Evolutionary conservation across 37 sponge, comb jelly and placozoan genomes (phyloP), one percentile per base, ranked within the genome.

Genomic region (Geodia barretti): DNA sequence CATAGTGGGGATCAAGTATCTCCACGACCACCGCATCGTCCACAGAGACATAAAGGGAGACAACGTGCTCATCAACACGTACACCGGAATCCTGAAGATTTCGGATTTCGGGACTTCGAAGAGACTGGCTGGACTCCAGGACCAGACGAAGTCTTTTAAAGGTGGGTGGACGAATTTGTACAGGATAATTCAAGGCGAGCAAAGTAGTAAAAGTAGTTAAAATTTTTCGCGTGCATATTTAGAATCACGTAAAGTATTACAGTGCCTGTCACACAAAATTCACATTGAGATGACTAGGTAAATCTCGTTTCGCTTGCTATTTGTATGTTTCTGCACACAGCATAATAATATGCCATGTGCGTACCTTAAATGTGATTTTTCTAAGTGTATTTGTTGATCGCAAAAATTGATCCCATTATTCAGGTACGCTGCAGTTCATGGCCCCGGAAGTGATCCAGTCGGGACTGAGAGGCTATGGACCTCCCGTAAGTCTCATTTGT

Each of bases 351-450:
- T n/a, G n/a, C n/a, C n/a, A n/a, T n/a, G n/a, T n/a, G n/a, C n/a
- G n/a, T n/a, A n/a, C n/a, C n/a, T n/a, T n/a, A n/a, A n/a, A n/a
- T n/a, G n/a, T n/a, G n/a, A n/a, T n/a, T n/a, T n/a, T n/a, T n/a
- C n/a, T n/a, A n/a, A n/a, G n/a, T n/a, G n/a, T n/a, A n/a, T n/a
- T n/a, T n/a, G n/a, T n/a, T n/a, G n/a, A n/a, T n/a, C n/a, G n/a
- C n/a, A n/a, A n/a, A n/a, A n/a, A n/a, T n/a, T n/a, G n/a, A n/a
- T n/a, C n/a, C n/a, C n/a, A n/a, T n/a, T n/a, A n/a, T n/a, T 47
- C 60, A 96, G 96, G 96, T 34, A 96, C 97, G 5, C 87, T 93
- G 58, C 97, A 96, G 84, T 96, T 89, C 68, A 96, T 96, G 97
- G 97, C 97, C 24, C 97, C 97, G 4, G 97, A 96, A 76, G 97